Conservation (phyloP, 2,888 invertebrate genomes). For the Yponomeuta sedellus region DNA sequence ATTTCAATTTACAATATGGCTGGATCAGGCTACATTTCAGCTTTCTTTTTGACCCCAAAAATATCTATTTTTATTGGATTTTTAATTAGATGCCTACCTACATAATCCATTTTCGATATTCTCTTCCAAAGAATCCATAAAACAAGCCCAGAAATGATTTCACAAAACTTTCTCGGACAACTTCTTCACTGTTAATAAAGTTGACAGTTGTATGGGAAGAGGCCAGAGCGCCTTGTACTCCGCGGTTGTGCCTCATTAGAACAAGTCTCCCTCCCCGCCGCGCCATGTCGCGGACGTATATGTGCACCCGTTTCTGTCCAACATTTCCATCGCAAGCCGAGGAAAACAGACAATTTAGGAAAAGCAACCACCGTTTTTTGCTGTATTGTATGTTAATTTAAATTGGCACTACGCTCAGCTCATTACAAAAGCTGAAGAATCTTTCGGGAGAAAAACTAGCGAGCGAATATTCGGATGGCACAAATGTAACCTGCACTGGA, state of each 20-base stretch:
- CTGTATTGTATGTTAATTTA: constrained; percentile 12
- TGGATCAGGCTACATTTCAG: too few relatives aligned
- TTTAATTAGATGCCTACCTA: too few relatives aligned
- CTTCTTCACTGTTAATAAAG: not conserved
- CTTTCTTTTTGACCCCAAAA: too few relatives aligned
- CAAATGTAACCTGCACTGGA: not conserved
- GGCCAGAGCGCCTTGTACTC: not conserved
- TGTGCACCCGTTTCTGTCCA: constrained; percentile 59
- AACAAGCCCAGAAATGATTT: too few relatives aligned
- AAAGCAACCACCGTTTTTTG: constrained; percentile 24
- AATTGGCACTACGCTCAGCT: not conserved
- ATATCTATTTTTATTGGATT: too few relatives aligned
- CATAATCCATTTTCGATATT: too few relatives aligned
- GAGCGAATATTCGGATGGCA: not conserved
- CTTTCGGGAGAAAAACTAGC: not conserved
- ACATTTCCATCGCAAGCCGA: constrained; percentile 63
- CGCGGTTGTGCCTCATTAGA: constrained; percentile 58
- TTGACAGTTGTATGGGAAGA: constrained; percentile 2
- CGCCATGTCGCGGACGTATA: constrained; percentile 30
- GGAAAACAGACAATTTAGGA: constrained; percentile 68
- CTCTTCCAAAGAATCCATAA: too few relatives aligned
- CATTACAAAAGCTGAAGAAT: not conserved
- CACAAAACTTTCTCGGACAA: too few relatives aligned
- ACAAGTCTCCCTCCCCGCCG: constrained; percentile 25
- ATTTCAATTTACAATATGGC: too few relatives aligned